phyloP scores from a whole-genome alignment of 2,797 vertebrate genomes.

The Phoebastria nigripes region DNA sequence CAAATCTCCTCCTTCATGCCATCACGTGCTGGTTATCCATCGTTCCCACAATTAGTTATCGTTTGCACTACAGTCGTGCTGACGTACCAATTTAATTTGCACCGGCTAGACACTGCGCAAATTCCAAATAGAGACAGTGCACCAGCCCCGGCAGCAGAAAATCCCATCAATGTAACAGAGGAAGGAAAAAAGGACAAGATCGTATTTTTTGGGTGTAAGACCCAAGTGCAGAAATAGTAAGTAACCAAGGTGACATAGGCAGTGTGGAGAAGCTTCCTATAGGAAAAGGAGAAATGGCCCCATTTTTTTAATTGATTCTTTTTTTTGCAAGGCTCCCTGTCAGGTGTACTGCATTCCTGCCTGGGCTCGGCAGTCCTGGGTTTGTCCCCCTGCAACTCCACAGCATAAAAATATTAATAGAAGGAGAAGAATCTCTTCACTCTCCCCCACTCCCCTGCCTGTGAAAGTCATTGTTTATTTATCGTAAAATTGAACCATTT shows the following conservation, averaged over 20 bases:
- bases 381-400: neutral
- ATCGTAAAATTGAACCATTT: neutral
- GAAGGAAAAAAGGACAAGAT: neutral
- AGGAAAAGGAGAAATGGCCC: neutral
- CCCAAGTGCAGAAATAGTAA: neutral
- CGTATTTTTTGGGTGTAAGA: neutral
- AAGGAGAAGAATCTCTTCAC: neutral
- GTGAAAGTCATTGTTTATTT: neutral
- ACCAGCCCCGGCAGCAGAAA: neutral
- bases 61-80: neutral
- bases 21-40: neutral
- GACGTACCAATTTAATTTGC: neutral
- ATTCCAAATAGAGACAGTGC: neutral
- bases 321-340: neutral
- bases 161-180: accelerated
- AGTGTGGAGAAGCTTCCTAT: neutral
- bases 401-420: neutral
- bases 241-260: neutral
- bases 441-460: neutral
- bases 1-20: neutral
- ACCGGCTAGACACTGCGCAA: neutral
- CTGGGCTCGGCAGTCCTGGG: neutral
- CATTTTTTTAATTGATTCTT: neutral
- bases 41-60: accelerated
- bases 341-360: accelerated